These are phyloP conservation scores for Ctenodactylus gundi DNA, from an alignment of 2,113 vertebrate genomes.

Conservation along the genomic window DNA sequence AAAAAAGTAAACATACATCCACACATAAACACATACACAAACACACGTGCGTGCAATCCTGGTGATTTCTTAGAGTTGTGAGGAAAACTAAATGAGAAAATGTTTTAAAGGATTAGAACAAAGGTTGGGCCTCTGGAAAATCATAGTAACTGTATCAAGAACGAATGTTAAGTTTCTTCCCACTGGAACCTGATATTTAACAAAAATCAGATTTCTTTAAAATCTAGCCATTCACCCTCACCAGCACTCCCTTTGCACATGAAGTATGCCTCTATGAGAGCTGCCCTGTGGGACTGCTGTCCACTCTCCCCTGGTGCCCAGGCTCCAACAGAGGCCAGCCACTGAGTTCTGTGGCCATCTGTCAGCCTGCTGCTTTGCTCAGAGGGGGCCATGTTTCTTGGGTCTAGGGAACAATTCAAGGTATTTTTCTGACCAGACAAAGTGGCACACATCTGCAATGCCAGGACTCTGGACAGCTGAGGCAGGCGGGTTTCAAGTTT, in stretches of 20 bases:
- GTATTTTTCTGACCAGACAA: neutral
- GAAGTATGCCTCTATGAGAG: slow-evolving; percentile 64
- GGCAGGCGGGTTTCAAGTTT: neutral
- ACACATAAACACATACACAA: no score
- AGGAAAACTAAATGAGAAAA: slow-evolving; percentile 34
- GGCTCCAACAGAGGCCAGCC: no score
- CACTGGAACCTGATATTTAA: neutral
- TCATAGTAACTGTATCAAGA: neutral
- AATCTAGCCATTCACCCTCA: slow-evolving; percentile 76
- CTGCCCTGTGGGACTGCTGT: no score
- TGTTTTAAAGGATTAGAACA: neutral
- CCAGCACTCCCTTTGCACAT: slow-evolving; percentile 63
- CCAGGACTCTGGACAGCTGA: neutral
- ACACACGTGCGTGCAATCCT: neutral
- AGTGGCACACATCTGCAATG: neutral
- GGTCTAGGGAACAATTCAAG: neutral
- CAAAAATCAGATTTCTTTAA: slow-evolving; percentile 43
- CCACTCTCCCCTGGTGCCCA: no score
- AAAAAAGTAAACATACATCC: no score
- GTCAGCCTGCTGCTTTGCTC: slow-evolving; percentile 79
- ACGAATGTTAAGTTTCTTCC: neutral
- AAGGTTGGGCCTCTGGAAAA: neutral
- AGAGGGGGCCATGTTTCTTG: neutral
- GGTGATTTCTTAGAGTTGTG: neutral
- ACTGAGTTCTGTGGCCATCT: slow-evolving; percentile 89